These are phyloP conservation scores for Eospalax fontanierii DNA, from an alignment of 2,797 vertebrate species.

Conservation along the genomic window DNA sequence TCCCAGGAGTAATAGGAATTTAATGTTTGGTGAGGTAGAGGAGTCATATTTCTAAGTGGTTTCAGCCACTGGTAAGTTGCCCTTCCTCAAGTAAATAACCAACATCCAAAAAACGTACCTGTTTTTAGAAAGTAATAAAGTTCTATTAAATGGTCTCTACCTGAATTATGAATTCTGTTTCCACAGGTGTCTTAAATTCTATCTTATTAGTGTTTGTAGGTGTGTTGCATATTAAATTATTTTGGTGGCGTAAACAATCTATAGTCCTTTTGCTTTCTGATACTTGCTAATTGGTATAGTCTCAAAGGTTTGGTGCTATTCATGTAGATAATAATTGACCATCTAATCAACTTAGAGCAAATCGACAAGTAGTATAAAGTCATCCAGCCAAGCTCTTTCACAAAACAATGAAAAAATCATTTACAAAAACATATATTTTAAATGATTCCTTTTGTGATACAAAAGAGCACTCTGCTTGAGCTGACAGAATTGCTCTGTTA, in stretches of 20 bases:
- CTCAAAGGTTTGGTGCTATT: constrained; percentile 67
- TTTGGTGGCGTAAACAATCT: constrained; percentile 73
- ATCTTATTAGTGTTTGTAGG: neutral
- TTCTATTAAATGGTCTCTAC: constrained; percentile 83
- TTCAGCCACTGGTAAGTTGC: no score
- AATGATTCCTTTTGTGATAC: constrained; percentile 59
- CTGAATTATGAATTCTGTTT: constrained; percentile 77
- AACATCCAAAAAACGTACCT: no score
- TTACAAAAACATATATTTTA: constrained; percentile 72
- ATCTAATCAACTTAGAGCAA: constrained; percentile 74
- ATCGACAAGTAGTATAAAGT: neutral
- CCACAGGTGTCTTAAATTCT: constrained; percentile 55
- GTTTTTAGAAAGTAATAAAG: constrained; percentile 80
- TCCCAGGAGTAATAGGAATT: no score
- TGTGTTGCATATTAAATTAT: constrained; percentile 71
- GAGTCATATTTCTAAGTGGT: no score
- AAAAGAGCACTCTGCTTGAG: constrained; percentile 66
- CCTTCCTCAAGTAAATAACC: no score
- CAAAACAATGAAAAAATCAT: constrained; percentile 63
- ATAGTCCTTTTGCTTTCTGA: constrained; percentile 74
- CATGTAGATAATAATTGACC: constrained; percentile 76
- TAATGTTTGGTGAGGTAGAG: no score
- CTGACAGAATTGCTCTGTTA: constrained; percentile 69
- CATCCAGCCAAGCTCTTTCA: constrained; percentile 34
- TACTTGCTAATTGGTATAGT: constrained; percentile 66